Evolutionary conservation across 1,140 invertebrate genomes (phyloP).

Genomic region (Zaprionus vittiger): DNA sequence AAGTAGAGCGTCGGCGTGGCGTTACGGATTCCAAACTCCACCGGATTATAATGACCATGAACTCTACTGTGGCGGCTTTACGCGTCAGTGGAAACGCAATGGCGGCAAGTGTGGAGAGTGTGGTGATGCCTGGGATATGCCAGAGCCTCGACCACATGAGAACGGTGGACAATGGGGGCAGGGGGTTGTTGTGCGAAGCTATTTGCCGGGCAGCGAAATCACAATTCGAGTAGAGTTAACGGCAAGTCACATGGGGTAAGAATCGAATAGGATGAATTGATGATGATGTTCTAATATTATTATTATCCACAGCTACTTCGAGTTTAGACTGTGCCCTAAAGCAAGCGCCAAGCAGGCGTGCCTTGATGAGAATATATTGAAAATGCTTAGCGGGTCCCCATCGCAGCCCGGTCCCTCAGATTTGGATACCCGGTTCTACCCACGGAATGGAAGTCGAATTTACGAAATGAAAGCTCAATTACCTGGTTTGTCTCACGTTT

Average conservation of each 20-base stretch:
- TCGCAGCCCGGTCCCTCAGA: slow-evolving; percentile 73
- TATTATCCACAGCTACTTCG: slow-evolving; percentile 87
- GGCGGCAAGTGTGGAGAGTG: slow-evolving; percentile 94
- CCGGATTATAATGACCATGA: slow-evolving; percentile 96
- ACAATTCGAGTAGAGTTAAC: slow-evolving; percentile 91
- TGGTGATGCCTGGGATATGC: slow-evolving; percentile 92
- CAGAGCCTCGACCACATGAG: slow-evolving; percentile 91
- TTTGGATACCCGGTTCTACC: slow-evolving; percentile 88
- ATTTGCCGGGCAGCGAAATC: slow-evolving; percentile 88
- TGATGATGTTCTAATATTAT: background rate
- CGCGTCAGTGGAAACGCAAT: slow-evolving; percentile 89
- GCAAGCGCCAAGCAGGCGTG: slow-evolving; percentile 89
- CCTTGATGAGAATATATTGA: slow-evolving; percentile 89
- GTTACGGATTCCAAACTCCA: slow-evolving; percentile 90
- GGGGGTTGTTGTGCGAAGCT: slow-evolving; percentile 91
- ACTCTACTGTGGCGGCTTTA: slow-evolving; percentile 94
- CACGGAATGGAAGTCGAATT: slow-evolving; percentile 90
- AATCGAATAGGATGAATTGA: background rate
- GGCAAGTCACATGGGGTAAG: slow-evolving; percentile 90
- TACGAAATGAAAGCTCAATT: slow-evolving; percentile 91
- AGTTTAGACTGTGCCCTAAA: slow-evolving; percentile 92
- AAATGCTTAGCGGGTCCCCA: slow-evolving; percentile 85
- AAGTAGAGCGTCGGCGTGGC: slow-evolving; percentile 90
- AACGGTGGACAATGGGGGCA: slow-evolving; percentile 92
- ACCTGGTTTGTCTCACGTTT: slow-evolving; percentile 84